Conservation (phyloP, 2,888 invertebrate species). For the Megamerina dolium region DNA sequence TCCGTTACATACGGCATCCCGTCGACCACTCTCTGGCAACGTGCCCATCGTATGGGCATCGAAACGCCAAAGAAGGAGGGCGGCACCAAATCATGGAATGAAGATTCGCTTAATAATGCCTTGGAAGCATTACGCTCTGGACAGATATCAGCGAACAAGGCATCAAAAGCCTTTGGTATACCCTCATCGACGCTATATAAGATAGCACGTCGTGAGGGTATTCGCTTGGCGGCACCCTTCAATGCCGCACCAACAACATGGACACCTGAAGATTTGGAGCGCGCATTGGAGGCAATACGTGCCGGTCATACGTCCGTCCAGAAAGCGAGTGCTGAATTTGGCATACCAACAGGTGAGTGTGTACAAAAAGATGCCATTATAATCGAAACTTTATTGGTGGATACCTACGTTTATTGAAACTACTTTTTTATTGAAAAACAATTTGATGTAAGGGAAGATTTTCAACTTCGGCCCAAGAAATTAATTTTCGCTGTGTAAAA, state of each 20-base stretch:
- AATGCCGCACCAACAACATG: constrained; percentile 85
- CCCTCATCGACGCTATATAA: constrained; percentile 88
- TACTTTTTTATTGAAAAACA: too few species aligned
- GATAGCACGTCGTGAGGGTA: constrained; percentile 84
- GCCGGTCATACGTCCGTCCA: constrained; percentile 77
- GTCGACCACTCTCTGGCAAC: constrained; percentile 85
- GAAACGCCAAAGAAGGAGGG: constrained; percentile 89
- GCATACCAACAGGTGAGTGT: constrained; percentile 70
- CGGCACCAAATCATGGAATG: constrained; percentile 80
- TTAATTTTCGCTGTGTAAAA: too few species aligned
- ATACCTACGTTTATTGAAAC: too few species aligned
- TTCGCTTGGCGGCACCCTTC: constrained; percentile 81
- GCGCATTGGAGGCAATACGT: constrained; percentile 74
- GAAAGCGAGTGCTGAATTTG: constrained; percentile 78
- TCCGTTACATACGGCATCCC: constrained; percentile 83
- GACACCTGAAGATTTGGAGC: constrained; percentile 77
- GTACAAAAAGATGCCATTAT: not conserved
- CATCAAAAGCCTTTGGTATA: constrained; percentile 85
- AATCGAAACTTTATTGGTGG: too few species aligned
- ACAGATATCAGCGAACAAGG: constrained; percentile 83
- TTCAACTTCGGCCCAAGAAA: too few species aligned
- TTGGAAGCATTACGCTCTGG: constrained; percentile 77
- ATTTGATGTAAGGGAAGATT: too few species aligned
- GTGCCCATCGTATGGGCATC: constrained; percentile 81
- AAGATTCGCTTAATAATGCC: constrained; percentile 74